A percentile compares a stretch with the other conserved stretches of the same genome.
phyloP scores from a whole-genome alignment of 1,140 invertebrate species.

The Euglossa dilemma region DNA sequence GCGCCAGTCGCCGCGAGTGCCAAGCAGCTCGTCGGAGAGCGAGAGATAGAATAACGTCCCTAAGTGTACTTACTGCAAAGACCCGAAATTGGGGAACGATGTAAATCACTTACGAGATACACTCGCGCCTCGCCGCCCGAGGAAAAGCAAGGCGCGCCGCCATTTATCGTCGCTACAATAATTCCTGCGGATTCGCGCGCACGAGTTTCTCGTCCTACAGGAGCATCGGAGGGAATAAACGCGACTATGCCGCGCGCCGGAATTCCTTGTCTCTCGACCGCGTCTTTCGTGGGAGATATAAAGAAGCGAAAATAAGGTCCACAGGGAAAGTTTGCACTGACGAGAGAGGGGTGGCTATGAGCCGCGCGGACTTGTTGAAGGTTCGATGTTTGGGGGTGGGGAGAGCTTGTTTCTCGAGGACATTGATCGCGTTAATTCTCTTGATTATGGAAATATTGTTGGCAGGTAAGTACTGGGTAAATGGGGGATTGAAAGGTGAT shows the following conservation, averaged over 20 bases:
- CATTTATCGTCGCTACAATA: constrained; percentile 66
- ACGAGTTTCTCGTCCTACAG: constrained; percentile 57
- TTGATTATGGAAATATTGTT: too few relatives aligned
- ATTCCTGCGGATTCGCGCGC: constrained; percentile 64
- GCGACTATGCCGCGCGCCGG: neutral
- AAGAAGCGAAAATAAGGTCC: neutral
- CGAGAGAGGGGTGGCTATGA: too few relatives aligned
- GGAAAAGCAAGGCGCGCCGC: constrained; percentile 67
- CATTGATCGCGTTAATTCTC: too few relatives aligned
- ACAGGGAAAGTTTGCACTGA: too few relatives aligned
- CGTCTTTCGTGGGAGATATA: neutral
- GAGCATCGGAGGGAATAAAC: constrained; percentile 40
- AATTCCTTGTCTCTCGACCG: neutral
- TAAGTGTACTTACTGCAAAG: constrained; percentile 71
- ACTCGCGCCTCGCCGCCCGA: constrained; percentile 58
- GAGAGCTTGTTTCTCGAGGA: neutral
- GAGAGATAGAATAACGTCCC: constrained; percentile 67
- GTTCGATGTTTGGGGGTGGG: neutral
- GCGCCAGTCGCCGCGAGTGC: neutral
- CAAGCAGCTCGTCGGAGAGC: constrained; percentile 15
- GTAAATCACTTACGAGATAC: constrained; percentile 71
- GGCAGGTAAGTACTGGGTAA: too few relatives aligned
- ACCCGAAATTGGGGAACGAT: constrained; percentile 72
- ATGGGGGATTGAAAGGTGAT: too few relatives aligned
- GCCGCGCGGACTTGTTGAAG: neutral